Evolutionary conservation across 2,113 vertebrate genomes (phyloP), one percentile per base, ranked within the genome.

Genomic region (Gyps fulvus): DNA sequence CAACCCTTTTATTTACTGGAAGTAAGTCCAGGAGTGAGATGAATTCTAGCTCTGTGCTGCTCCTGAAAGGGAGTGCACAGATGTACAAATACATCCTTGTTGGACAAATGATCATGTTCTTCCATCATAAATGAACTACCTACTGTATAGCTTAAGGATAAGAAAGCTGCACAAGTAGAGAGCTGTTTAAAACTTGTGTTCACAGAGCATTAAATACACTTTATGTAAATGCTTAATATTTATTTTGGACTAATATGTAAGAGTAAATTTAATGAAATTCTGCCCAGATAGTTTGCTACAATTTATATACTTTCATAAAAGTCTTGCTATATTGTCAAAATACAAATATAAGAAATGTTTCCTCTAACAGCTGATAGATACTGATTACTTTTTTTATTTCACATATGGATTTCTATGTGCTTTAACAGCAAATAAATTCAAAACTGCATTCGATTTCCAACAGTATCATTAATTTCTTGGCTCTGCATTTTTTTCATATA

Each of bases 21-120:
- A 97, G 97, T 96, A 96, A 96, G 73, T 96, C 97, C 98, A 98
- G 94, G 84, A 97, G 81, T 31, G 91, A 98, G 98, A 99, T 99
- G 99, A 99, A 99, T 99, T 98, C 98, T 69, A 97, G 98, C 98
- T 99, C 99, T 99, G 99, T 99, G 97, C 93, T 97, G 96, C 96
- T 96, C 96, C 97, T 98, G 98, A 98, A 98, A 98, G 98, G 93
- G 97, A 97, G 98, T 93, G 93, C 91, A 97, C 96, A 95, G 95
- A 95, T 97, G 97, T 96, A 99, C 98, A 99, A 99, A 98, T 98
- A 98, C 98, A 97, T 95, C 97, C 98, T 98, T 99, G 99, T 99
- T 98, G 98, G 90, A 88, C 96, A 97, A 98, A 98, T 98, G 98
- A 98, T 97, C 96, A 97, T 94, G 96, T 98, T 99, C 98, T 99